These are phyloP conservation scores for Rosalia funebris DNA, from an alignment of 2,888 invertebrate genomes.

Conservation along the genomic window DNA sequence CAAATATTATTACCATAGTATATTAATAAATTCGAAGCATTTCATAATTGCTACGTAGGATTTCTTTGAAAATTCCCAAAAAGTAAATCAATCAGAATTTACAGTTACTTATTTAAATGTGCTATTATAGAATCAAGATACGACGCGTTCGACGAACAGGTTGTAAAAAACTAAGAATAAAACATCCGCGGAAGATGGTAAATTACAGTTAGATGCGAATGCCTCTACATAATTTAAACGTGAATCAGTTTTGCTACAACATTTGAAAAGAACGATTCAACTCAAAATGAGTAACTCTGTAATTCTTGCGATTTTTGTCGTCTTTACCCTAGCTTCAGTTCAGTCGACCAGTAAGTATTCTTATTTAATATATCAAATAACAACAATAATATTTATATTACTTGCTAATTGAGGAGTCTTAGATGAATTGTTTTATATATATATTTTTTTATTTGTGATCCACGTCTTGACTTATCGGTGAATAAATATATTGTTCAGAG, in stretches of 20 bases:
- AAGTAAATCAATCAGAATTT: conserved; percentile 21
- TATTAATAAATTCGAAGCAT: too few species aligned
- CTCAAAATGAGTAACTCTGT: conserved; percentile 28
- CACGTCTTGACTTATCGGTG: too few species aligned
- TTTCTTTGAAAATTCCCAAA: too few species aligned
- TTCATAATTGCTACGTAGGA: too few species aligned
- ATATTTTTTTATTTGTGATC: too few species aligned
- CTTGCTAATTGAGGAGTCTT: too few species aligned
- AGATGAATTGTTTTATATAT: too few species aligned
- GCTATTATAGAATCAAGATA: conserved; percentile 25
- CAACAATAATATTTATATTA: too few species aligned
- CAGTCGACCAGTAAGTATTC: conserved; percentile 16
- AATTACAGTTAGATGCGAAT: conserved; percentile 44
- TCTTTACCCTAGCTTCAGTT: conserved; percentile 7
- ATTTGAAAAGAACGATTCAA: conserved; percentile 14
- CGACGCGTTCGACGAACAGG: conserved; percentile 26
- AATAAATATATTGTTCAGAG: too few species aligned
- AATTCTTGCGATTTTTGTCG: conserved; percentile 14
- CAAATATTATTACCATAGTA: too few species aligned
- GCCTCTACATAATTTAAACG: conserved; percentile 33
- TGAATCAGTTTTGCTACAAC: conserved; percentile 30
- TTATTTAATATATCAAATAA: background rate
- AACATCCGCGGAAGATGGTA: conserved; percentile 34
- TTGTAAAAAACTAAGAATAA: conserved; percentile 35
- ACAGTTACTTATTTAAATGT: conserved; percentile 34